A percentile compares a stretch with the other conserved stretches of the same genome.
These are phyloP conservation scores for Eupithecia centaureata DNA, from an alignment of 2,888 invertebrate genomes.

Conservation along the genomic window DNA sequence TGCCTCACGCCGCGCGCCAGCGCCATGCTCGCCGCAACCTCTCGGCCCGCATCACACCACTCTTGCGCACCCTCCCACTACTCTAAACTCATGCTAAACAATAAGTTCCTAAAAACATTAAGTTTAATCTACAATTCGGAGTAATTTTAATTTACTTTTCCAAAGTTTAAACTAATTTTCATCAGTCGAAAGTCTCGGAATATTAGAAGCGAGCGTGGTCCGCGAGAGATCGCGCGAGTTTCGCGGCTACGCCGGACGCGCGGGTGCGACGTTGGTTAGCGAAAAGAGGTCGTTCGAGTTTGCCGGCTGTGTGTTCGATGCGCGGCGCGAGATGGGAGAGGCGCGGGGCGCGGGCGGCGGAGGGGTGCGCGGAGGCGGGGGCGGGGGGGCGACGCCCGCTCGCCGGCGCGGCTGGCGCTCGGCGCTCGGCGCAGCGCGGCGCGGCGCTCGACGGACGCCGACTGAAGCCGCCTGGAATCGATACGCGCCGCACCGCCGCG, in stretches of 20 bases:
- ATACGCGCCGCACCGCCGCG: slow-evolving; percentile 66
- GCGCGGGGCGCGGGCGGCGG: slow-evolving; percentile 59
- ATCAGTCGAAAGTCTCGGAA: slow-evolving; percentile 33
- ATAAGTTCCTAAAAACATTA: slow-evolving; percentile 15
- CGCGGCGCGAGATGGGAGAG: slow-evolving; percentile 65
- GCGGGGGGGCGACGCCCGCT: slow-evolving; percentile 73
- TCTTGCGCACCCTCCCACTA: slow-evolving; percentile 52
- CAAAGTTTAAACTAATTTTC: slow-evolving; percentile 18
- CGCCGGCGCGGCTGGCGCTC: slow-evolving; percentile 73
- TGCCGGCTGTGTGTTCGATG: slow-evolving; percentile 65
- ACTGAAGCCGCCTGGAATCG: slow-evolving; percentile 82
- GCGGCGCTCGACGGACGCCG: slow-evolving; percentile 83
- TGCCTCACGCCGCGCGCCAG: slow-evolving; percentile 69
- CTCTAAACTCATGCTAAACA: slow-evolving; percentile 26
- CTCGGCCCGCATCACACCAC: slow-evolving; percentile 51
- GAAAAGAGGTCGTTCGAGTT: slow-evolving; percentile 82
- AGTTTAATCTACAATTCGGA: neutral
- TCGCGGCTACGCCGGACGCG: slow-evolving; percentile 77
- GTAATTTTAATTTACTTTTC: slow-evolving; percentile 27
- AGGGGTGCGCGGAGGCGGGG: slow-evolving; percentile 60
- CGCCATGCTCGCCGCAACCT: slow-evolving; percentile 62
- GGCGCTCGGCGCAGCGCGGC: slow-evolving; percentile 83
- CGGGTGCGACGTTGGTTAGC: slow-evolving; percentile 80
- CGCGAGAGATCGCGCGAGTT: slow-evolving; percentile 71
- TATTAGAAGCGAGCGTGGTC: slow-evolving; percentile 46